Evolutionary conservation across 2,797 vertebrate genomes (phyloP), one percentile per base, ranked within the genome.

Genomic region (Clamator glandarius): DNA sequence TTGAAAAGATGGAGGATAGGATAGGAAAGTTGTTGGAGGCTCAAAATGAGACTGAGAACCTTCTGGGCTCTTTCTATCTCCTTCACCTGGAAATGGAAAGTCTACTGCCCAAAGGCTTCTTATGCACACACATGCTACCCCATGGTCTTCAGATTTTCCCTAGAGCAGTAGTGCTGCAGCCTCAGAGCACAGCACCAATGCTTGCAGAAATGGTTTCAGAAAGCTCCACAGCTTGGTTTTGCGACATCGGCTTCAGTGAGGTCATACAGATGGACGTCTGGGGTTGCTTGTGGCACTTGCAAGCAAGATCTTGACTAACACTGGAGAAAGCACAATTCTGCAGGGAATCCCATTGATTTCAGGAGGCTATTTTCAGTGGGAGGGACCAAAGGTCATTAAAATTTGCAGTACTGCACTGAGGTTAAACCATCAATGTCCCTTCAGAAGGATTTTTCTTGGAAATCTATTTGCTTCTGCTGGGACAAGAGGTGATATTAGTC

Each of bases 201-300:
- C 54, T 24, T 15, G 29, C 44, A 68, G 41, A 72, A 63, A 41
- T 72, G 25, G 44, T 46, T 80, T 19, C 44, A n/a, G 29, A 21
- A 69, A 63, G 17, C 2, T 80, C 25, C 61, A 67, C 51, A 33
- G 44, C 67, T 24, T 48, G n/a, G 5, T 48, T 89, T 73, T 85
- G 11, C 20, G 4, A 63, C 48, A 52, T 39, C 0, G 3, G 46
- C 39, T 84, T 78, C 84, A 78, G 58, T 0, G 5, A 67, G 44
- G 44, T 67, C 54, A 25, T 0, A 0, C 20, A 69, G 75, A 26
- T 0, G 0, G 15, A 33, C 1, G 1, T 15, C 5, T 35, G 46
- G 25, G 23, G 28, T 7, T 69, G 51, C n/a, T 58, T 23, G 23
- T 62, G 68, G 48, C 3, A 6, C 69, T 88, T 86, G 21, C 33